Percentiles rank a stretch among this genome's conserved stretches.
phyloP scores from a whole-genome alignment of 2,888 invertebrate species.

The Ariolimax columbianus region DNA sequence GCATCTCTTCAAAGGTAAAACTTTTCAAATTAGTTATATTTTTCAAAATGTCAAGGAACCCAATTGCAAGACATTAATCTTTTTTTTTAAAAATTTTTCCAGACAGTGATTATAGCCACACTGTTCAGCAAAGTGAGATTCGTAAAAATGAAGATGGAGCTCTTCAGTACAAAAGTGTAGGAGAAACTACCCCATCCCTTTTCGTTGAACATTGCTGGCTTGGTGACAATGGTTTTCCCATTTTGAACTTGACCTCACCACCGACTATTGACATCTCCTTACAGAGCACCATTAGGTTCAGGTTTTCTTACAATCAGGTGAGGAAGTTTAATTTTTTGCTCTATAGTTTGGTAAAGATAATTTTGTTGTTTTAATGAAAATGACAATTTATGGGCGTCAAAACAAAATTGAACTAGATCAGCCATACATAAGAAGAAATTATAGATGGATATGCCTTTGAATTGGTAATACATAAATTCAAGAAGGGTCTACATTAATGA shows the following conservation, averaged over 20 bases:
- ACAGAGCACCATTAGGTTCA: constrained; percentile 89
- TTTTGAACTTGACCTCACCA: constrained; percentile 94
- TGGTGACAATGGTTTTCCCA: constrained; percentile 89
- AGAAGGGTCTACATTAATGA: too few relatives aligned
- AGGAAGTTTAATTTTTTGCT: not conserved
- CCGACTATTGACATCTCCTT: constrained; percentile 90
- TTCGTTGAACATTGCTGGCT: constrained; percentile 93
- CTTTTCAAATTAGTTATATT: too few relatives aligned
- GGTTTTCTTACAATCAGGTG: constrained; percentile 75
- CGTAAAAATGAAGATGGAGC: constrained; percentile 91
- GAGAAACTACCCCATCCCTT: constrained; percentile 92
- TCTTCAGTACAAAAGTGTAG: constrained; percentile 91
- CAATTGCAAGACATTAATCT: too few relatives aligned
- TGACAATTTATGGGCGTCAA: too few relatives aligned
- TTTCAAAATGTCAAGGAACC: too few relatives aligned
- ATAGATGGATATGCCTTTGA: too few relatives aligned
- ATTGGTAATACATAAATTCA: too few relatives aligned
- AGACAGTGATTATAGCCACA: constrained; percentile 95
- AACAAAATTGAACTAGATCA: too few relatives aligned
- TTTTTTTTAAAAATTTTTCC: too few relatives aligned
- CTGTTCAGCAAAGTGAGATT: constrained; percentile 90
- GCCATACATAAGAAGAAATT: too few relatives aligned
- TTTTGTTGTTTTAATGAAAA: too few relatives aligned
- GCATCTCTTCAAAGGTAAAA: too few relatives aligned
- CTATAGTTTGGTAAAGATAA: not conserved